Evolutionary conservation across 2,797 vertebrate genomes (phyloP).

Genomic region (Hapalemur alaotrensis): DNA sequence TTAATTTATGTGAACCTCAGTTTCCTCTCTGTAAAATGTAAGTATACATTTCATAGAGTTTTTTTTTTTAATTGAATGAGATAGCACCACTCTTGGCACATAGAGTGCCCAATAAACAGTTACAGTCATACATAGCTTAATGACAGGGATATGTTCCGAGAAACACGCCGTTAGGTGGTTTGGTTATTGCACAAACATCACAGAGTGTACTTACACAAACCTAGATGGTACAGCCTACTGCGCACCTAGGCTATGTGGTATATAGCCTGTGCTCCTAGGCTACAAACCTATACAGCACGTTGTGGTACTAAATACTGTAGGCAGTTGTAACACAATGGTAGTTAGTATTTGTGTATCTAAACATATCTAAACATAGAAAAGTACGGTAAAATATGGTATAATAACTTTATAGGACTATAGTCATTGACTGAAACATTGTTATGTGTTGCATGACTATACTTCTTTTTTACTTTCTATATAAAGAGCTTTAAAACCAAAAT

Average conservation of each 20-base stretch:
- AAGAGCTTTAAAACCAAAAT: conserved; percentile 33
- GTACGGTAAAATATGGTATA: neutral
- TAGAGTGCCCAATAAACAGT: neutral
- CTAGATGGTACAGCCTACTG: neutral
- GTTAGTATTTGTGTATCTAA: neutral
- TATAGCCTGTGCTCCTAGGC: neutral
- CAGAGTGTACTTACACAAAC: neutral
- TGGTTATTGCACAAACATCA: neutral
- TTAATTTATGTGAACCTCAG: neutral
- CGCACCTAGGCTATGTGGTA: neutral
- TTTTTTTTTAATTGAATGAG: neutral
- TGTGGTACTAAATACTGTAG: neutral
- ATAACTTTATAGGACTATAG: too few species aligned
- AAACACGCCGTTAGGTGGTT: too few species aligned
- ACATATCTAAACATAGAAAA: neutral
- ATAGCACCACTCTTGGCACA: neutral
- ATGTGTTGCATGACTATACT: neutral
- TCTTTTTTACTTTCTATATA: neutral
- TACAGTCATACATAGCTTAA: neutral
- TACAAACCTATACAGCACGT: neutral
- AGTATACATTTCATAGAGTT: neutral
- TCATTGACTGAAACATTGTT: neutral
- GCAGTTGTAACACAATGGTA: neutral
- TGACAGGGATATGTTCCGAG: neutral
- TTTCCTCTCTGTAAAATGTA: conserved; percentile 27